Base-by-base conservation (phyloP, 2,797 vertebrate species). In the Limosa lapponica region DNA sequence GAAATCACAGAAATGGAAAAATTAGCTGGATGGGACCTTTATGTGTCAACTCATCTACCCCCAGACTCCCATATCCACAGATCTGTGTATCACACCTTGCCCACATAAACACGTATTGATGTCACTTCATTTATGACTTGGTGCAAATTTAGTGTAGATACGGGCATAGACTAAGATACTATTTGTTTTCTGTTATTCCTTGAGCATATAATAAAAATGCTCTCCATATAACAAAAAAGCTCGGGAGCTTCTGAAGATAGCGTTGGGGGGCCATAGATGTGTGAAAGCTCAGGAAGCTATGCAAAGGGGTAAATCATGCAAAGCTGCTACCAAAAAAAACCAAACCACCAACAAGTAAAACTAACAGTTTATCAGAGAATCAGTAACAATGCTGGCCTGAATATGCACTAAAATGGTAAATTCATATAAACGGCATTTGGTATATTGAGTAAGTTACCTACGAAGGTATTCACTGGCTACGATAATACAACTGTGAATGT, bases 1-100 rank as follows among this genome's bases (percentile, higher is more conserved):
- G 72, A 78, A 86, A 79, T 23, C 25, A 57, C n/a, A 83, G 86
- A 74, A 83, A 90, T 14, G 82, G 46, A 90, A 90, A 73, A 92
- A 89, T 16, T 8, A 92, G 30, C 61, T 71, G 49, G 44, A 59
- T 71, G 52, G 25, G 25, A 69, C 52, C 28, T 65, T 86, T 32
- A 16, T 9, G 24, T 19, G 44, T n/a, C 80, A 92, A 37, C 23
- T 37, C 44, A 25, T 37, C 32, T 39, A n/a, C 22, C 43, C 64
- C n/a, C 0, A 0, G 16, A n/a, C 27, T 84, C 6, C 2, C 55
- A 30, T 16, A 67, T 24, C 16, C 52, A 39, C 54, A 39, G 52
- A 48, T 75, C 24, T 13, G 16, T 24, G 58, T 51, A n/a, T 64
- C 34, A 48, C 1, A 1, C 59, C 57, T 71, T 67, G 66, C 61